Conservation (phyloP, 2,113 vertebrate species). For the Sinosuthora webbiana region DNA sequence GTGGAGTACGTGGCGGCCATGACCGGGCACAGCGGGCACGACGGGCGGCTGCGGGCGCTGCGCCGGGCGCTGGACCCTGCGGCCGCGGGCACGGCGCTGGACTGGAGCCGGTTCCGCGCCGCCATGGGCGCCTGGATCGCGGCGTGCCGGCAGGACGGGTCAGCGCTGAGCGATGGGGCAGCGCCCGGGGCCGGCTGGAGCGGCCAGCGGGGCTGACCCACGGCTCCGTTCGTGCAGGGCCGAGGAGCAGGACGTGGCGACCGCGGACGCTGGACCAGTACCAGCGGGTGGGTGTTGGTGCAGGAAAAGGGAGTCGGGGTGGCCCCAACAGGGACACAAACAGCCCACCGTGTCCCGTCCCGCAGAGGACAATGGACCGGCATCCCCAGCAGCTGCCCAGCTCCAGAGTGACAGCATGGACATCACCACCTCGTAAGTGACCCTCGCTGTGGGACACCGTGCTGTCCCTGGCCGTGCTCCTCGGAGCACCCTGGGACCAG, state of each 20-base stretch:
- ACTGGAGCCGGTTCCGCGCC: rapidly evolving
- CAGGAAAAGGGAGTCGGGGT: not conserved
- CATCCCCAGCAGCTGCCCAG: rapidly evolving
- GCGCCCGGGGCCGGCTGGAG: rapidly evolving
- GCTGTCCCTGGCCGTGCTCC: not conserved
- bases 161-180: rapidly evolving
- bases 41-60: not conserved
- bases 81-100: not conserved
- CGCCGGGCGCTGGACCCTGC: not conserved
- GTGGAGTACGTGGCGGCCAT: not conserved
- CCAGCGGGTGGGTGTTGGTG: not conserved
- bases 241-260: not conserved
- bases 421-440: not conserved
- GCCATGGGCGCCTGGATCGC: not conserved
- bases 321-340: not conserved
- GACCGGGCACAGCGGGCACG: not conserved
- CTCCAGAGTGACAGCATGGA: not conserved
- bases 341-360: no score
- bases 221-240: rapidly evolving
- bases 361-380: rapidly evolving
- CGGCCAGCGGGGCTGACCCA: rapidly evolving
- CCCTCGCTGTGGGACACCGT: rapidly evolving
- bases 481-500: not conserved
- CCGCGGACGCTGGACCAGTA: rapidly evolving
- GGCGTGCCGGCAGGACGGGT: not conserved